These are phyloP conservation scores for Cyrtorhinus lividipennis DNA, from an alignment of 1,140 invertebrate genomes.

Conservation along the genomic window DNA sequence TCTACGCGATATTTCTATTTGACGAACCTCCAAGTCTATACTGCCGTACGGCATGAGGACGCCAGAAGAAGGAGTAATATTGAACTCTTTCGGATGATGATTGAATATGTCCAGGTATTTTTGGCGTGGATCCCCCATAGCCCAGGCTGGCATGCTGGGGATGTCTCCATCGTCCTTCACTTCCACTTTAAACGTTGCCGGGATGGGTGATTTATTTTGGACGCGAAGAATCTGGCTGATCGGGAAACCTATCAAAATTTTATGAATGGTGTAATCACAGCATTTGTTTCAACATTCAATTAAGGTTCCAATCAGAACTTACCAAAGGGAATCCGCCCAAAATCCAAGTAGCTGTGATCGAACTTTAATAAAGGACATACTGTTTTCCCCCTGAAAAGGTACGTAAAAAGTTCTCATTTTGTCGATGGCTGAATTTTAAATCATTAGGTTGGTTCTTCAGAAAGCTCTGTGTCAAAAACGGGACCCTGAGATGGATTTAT, in stretches of 20 bases:
- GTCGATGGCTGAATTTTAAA: no score
- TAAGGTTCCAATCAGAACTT: no score
- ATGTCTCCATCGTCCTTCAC: neutral
- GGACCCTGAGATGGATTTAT: no score
- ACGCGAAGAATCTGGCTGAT: neutral
- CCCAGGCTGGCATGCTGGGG: neutral
- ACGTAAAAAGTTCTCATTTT: neutral
- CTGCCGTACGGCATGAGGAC: neutral
- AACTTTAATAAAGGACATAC: neutral
- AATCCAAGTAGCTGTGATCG: neutral
- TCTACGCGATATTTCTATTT: no score
- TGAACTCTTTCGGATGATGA: neutral
- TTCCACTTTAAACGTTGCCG: neutral
- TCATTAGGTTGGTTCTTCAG: no score
- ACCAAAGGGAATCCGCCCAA: neutral
- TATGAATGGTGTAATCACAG: no score
- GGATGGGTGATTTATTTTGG: neutral
- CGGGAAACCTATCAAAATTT: constrained; percentile 1
- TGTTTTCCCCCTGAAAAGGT: neutral
- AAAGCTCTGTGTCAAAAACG: no score
- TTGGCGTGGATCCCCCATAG: neutral
- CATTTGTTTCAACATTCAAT: no score
- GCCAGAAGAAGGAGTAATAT: neutral
- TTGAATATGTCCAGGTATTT: neutral
- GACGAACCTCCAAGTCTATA: neutral